Conservation (phyloP, 2,797 vertebrate genomes). For the Nasua narica region DNA sequence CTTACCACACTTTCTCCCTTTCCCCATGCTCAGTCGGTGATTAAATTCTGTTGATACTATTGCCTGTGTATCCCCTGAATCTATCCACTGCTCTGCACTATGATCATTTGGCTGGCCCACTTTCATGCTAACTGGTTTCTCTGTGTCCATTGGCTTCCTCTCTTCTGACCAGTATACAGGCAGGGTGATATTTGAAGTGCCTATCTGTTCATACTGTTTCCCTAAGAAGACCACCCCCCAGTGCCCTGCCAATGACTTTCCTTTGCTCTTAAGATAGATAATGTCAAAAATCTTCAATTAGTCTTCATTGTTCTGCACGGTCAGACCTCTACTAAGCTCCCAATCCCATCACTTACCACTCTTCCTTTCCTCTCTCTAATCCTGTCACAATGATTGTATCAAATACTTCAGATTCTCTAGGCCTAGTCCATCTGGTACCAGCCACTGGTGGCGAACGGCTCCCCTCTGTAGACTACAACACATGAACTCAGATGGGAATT, state of each 20-base stretch:
- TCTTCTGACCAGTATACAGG: background rate
- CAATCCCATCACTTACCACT: background rate
- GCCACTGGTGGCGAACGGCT: background rate
- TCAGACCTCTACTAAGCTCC: background rate
- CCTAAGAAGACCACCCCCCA: background rate
- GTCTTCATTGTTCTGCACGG: background rate
- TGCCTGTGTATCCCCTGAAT: fast-evolving
- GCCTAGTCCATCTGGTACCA: background rate
- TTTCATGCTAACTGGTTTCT: background rate
- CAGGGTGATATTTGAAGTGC: background rate
- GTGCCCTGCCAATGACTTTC: background rate
- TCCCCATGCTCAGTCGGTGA: fast-evolving
- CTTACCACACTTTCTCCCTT: background rate
- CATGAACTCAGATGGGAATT: background rate
- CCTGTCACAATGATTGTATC: background rate
- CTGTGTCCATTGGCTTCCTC: background rate
- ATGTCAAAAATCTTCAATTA: background rate
- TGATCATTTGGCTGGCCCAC: background rate
- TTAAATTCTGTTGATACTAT: background rate
- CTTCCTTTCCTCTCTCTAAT: background rate
- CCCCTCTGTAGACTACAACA: fast-evolving
- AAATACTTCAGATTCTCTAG: fast-evolving
- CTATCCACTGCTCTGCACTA: background rate
- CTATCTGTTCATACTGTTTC: background rate
- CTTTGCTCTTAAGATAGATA: background rate